Base-by-base conservation (phyloP, 1,140 invertebrate genomes). In the Episyrphus balteatus region DNA sequence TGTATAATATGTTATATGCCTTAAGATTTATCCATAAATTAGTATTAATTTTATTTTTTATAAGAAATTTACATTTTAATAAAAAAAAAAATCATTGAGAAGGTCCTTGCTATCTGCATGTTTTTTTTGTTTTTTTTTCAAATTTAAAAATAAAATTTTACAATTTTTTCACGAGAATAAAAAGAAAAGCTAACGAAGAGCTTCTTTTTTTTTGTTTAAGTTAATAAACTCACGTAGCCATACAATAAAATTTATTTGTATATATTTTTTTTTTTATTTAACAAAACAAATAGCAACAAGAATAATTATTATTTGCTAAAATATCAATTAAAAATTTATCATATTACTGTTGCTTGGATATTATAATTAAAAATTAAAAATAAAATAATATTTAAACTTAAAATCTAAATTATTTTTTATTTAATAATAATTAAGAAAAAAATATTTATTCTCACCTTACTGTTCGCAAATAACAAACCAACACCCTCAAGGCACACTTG, bases 401-500 rank as follows among this genome's bases (percentile, higher is more conserved):
- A 18, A 34, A 19, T 41, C 33, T 32, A 46, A 44, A 42, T 37
- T 46, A 43, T 33, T 41, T 41, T 36, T 49, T 42, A n/a, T n/a
- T 39, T 10, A 17, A 50, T 39, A 44, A 36, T 13, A 12, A 42
- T 37, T 9, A 42, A 51, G 47, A 44, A 30, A 36, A 51, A 9
- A 38, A 33, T 12, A 41, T 31, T 21, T n/a, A n/a, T n/a, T 56
- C 70, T 62, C 85, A 98, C 95, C 92, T 99, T 98, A 83, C 92
- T 96, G 69, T 95, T 94, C 54, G 92, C 94, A 75, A 99, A 97
- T 50, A 98, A 84, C 50, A 99, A 82, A 54, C 92, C 92, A 59
- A 99, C 92, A 56, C 96, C 96, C 74, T 98, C 95, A 81, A 99
- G 94, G 78, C 94, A 97, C 58, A 99, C 94, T 80, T 98, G 94